These are phyloP conservation scores for Eupithecia insigniata DNA, from an alignment of 2,888 invertebrate genomes.

Conservation along the genomic window DNA sequence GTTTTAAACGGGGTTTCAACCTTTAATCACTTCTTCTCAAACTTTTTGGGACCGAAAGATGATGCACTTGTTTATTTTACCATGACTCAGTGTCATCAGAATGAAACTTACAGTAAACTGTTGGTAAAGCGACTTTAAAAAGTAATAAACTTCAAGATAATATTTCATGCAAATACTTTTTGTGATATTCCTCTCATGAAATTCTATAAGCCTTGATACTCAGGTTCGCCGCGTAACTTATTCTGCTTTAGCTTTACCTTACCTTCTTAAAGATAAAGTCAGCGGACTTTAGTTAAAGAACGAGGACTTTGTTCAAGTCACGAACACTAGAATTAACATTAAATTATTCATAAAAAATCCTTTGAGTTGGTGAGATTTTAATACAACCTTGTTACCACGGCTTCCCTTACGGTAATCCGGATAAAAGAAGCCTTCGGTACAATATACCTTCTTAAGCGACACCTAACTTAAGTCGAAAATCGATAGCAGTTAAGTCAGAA, in stretches of 20 bases:
- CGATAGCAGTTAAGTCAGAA: neutral
- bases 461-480: neutral
- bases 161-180: neutral
- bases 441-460: no score
- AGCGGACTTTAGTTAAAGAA: conserved; percentile 2
- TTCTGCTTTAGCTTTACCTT: neutral
- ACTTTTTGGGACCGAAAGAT: neutral
- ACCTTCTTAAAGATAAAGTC: conserved; percentile 7
- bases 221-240: conserved; percentile 10
- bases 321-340: conserved; percentile 13
- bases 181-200: conserved; percentile 4
- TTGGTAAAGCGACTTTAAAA: neutral
- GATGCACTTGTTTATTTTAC: neutral
- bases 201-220: conserved; percentile 2
- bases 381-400: neutral
- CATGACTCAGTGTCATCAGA: neutral
- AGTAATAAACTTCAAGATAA: conserved; percentile 2
- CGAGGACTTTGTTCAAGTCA: conserved; percentile 9
- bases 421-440: conserved; percentile 1
- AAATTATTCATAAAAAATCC: conserved; percentile 11
- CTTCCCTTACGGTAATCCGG: conserved; percentile 2
- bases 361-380: conserved; percentile 7
- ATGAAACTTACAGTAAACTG: neutral
- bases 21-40: neutral
- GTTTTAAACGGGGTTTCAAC: neutral